Base-by-base conservation (phyloP, 2,113 vertebrate genomes). In the Periophthalmodon schlosseri region DNA sequence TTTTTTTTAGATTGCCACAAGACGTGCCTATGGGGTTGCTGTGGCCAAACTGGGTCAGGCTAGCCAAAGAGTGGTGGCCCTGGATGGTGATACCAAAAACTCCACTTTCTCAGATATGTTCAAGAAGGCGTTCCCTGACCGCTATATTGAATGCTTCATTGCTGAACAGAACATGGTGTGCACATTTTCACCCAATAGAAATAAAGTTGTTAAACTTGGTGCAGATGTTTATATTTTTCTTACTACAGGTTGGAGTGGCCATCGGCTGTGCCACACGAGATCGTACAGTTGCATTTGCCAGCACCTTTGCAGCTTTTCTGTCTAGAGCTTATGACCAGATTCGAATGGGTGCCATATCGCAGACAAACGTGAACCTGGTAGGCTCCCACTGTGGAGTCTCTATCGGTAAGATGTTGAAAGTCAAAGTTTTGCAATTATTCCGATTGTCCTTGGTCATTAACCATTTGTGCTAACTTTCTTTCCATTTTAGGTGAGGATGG, bases 101-200 rank as follows among this genome's bases (percentile, higher is more conserved):
- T 96, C 94, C 0, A 96, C 95, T 8, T 96, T 95, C 74, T 92
- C 94, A 0, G 95, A 96, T 1, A 85, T 88, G 21, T 96, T 97
- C 86, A 93, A 88, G 85, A 94, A 95, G 33, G 91, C 93, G 1
- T 92, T 95, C 68, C 95, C 95, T 0, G 94, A 96, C 0, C 94
- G 93, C 63, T 96, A 91, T 76, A 92, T 97, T 12, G 95, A 97
- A 76, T 96, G 96, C 66, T 96, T 95, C 77, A 95, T 95, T 9
- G 95, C 95, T 0, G 95, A 96, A 34, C 96, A 96, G 86, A 97
- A 96, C 78, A 94, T 96, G 96, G 95, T 96, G 67, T 83, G 77
- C 5, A 0, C 24, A 50, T 58, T 69, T 57, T 21, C 0, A 24
- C 1, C 69, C 18, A 14, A 36, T 5, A 8, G 18, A 54, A 58